Evolutionary conservation across 2,797 vertebrate species (phyloP), one percentile per base, ranked within the genome.

Genomic region (Liparis tanakae): DNA sequence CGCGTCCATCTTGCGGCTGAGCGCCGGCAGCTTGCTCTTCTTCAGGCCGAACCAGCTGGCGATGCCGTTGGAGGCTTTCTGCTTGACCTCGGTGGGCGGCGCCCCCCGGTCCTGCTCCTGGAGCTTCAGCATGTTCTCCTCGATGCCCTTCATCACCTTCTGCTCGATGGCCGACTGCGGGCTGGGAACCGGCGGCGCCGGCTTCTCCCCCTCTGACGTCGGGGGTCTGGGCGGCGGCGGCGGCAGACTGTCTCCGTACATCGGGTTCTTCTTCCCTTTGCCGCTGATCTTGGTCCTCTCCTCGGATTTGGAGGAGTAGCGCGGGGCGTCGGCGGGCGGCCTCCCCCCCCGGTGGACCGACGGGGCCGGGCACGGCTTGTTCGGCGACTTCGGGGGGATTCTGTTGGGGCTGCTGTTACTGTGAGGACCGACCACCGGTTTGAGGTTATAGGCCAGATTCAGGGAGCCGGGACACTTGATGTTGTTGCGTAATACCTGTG

Each of bases 61-160:
- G 0, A 99, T 95, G 83, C 96, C 96, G 1, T 97, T 96, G 10
- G 96, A 94, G 20, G 96, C 93, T 30, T 97, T 97, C 65, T 96
- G 96, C 82, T 98, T 98, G 48, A 94, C 94, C 84, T 98, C 98
- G 0, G 69, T 57, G 0, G 57, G 59, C 4, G 93, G 95, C 0
- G 87, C 93, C 22, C 92, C 94, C 37, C 95, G 83, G 84, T 97
- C 97, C 90, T 96, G 97, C 79, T 96, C 96, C 88, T 97, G 96
- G 25, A 97, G 95, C 78, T 97, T 95, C 74, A 98, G 91, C 91
- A 98, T 89, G 1, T 98, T 98, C 90, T 98, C 98, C 92, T 98
- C 96, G 0, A 99, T 99, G 80, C 97, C 98, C 73, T 98, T 98
- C 98, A 99, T 99, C 80, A 99, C 98, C 82, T 98, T 98, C 92